Percentiles rank a stretch among this genome's conserved stretches.
These are phyloP conservation scores for Oligia strigilis DNA, from an alignment of 2,888 invertebrate genomes.

Conservation along the genomic window DNA sequence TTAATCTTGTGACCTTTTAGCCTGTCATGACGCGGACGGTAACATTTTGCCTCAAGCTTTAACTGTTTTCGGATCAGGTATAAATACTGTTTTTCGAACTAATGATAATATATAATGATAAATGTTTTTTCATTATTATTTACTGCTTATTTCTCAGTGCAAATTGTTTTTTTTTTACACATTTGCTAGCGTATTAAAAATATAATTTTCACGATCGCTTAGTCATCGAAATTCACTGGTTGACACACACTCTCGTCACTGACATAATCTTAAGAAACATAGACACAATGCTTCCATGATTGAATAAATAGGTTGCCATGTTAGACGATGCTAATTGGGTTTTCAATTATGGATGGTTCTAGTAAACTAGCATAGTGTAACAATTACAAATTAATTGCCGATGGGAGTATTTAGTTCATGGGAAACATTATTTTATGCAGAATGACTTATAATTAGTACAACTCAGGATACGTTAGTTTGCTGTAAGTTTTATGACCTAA, in stretches of 20 bases:
- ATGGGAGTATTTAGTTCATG: neutral
- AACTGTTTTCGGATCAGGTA: too few species aligned
- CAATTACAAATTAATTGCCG: neutral
- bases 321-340: too few species aligned
- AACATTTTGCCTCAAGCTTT: too few species aligned
- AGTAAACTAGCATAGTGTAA: neutral
- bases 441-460: neutral
- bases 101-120: too few species aligned
- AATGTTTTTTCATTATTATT: too few species aligned
- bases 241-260: neutral
- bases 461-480: neutral
- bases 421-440: neutral
- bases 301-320: neutral
- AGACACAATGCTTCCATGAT: neutral
- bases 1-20: too few species aligned
- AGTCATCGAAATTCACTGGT: too few species aligned
- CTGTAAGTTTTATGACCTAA: neutral
- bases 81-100: too few species aligned
- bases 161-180: neutral
- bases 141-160: neutral
- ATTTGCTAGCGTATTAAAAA: neutral
- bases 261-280: neutral
- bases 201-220: too few species aligned
- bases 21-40: too few species aligned
- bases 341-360: neutral